phyloP scores from a whole-genome alignment of 2,888 invertebrate genomes.

The Microplitis manilae region DNA sequence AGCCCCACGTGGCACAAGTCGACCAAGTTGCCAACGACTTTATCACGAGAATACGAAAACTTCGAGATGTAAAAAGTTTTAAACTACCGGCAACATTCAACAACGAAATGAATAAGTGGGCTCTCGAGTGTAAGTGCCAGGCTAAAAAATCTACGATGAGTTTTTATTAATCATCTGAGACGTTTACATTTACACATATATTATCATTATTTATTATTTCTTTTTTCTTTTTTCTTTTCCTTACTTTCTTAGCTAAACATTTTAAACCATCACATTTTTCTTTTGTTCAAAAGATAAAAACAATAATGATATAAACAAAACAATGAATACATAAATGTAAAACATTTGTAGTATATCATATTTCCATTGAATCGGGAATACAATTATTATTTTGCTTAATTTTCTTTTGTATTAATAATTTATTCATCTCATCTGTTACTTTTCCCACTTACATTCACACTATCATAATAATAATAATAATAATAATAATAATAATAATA shows the following conservation, averaged over 20 bases:
- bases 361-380: neutral
- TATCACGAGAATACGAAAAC: constrained; percentile 75
- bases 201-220: constrained; percentile 2
- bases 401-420: constrained; percentile 1
- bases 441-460: neutral
- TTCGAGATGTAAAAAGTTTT: constrained; percentile 70
- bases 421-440: neutral
- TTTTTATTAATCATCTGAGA: constrained; percentile 38
- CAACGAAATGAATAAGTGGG: constrained; percentile 85
- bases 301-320: neutral
- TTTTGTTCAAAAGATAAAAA: neutral
- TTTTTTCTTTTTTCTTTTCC: constrained; percentile 24
- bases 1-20: constrained; percentile 82
- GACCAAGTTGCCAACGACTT: constrained; percentile 85
- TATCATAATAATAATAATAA: neutral
- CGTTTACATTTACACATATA: constrained; percentile 17
- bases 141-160: constrained; percentile 15
- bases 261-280: neutral
- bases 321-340: neutral
- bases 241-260: constrained; percentile 23
- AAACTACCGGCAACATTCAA: constrained; percentile 81
- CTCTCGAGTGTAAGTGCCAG: constrained; percentile 82
- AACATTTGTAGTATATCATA: neutral
- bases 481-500: neutral
- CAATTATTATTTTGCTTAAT: neutral